phyloP scores from a whole-genome alignment of 2,888 invertebrate species.

The Glaucopsyche alexis region DNA sequence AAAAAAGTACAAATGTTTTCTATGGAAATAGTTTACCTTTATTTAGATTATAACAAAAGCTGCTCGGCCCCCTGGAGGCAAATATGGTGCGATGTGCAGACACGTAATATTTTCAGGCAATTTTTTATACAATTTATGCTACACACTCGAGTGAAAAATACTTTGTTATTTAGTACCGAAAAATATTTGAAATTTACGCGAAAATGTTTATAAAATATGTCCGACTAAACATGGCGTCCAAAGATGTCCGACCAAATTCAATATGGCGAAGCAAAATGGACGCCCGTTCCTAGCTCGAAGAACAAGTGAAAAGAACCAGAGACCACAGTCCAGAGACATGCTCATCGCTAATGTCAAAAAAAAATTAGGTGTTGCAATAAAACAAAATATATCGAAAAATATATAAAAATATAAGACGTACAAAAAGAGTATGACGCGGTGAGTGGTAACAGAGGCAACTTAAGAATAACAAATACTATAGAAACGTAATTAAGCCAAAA shows the following conservation, averaged over 20 bases:
- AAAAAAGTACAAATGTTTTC: slow-evolving; percentile 72
- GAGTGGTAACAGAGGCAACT: too few relatives aligned
- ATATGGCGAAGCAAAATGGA: slow-evolving; percentile 81
- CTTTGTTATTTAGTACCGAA: slow-evolving; percentile 70
- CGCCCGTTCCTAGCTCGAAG: slow-evolving; percentile 57
- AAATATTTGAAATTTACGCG: slow-evolving; percentile 81
- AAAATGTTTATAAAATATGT: slow-evolving; percentile 87
- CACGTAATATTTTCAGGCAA: slow-evolving; percentile 64
- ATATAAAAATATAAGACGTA: too few relatives aligned
- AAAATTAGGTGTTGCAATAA: slow-evolving; percentile 46
- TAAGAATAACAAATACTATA: too few relatives aligned
- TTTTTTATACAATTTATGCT: slow-evolving; percentile 62
- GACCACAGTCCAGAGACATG: slow-evolving; percentile 28
- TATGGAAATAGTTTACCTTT: slow-evolving; percentile 75
- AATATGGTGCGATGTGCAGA: slow-evolving; percentile 70
- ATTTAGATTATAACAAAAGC: slow-evolving; percentile 79
- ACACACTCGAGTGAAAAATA: slow-evolving; percentile 74
- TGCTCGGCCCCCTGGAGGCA: slow-evolving; percentile 71
- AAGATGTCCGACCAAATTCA: slow-evolving; percentile 83
- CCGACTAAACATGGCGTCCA: slow-evolving; percentile 87
- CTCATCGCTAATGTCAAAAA: slow-evolving; percentile 32
- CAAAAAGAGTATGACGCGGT: too few relatives aligned
- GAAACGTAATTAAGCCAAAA: too few relatives aligned
- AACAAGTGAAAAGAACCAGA: slow-evolving; percentile 52
- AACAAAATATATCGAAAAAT: not conserved